Percentiles rank a stretch among this genome's conserved stretches.
These are phyloP conservation scores for Hedychridium roseum DNA, from an alignment of 2,888 invertebrate species.

Conservation along the genomic window DNA sequence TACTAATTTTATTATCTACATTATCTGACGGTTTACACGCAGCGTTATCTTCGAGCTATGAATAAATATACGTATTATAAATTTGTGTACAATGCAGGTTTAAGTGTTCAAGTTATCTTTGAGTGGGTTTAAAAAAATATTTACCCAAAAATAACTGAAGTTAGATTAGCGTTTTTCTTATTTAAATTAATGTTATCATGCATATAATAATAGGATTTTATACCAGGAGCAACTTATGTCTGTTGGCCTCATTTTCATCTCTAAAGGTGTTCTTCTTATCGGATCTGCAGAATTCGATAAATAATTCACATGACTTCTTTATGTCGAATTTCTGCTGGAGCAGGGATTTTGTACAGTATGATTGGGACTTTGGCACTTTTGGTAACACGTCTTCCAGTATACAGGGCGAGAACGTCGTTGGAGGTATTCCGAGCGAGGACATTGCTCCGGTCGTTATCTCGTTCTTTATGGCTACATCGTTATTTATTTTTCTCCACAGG, in stretches of 20 bases:
- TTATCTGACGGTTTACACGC: slow-evolving; percentile 21
- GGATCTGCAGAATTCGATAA: slow-evolving; percentile 48
- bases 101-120: too few relatives aligned
- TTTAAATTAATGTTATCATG: too few relatives aligned
- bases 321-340: slow-evolving; percentile 52
- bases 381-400: slow-evolving; percentile 52
- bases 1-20: slow-evolving; percentile 31
- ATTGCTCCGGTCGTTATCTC: slow-evolving; percentile 49
- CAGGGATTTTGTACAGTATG: slow-evolving; percentile 45
- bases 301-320: slow-evolving; percentile 49
- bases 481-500: slow-evolving; percentile 57
- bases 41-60: slow-evolving; percentile 40
- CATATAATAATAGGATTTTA: too few relatives aligned
- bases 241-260: too few relatives aligned
- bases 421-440: slow-evolving; percentile 45
- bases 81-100: too few relatives aligned
- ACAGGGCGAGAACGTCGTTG: slow-evolving; percentile 43
- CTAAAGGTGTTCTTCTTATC: too few relatives aligned
- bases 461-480: slow-evolving; percentile 44
- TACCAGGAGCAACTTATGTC: too few relatives aligned
- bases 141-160: too few relatives aligned
- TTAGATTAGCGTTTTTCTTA: too few relatives aligned
- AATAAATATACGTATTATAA: slow-evolving; percentile 22
- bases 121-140: too few relatives aligned
- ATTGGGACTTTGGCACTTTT: slow-evolving; percentile 49